Evolutionary conservation across 2,113 vertebrate genomes (phyloP).

Genomic region (Hucho hucho): DNA sequence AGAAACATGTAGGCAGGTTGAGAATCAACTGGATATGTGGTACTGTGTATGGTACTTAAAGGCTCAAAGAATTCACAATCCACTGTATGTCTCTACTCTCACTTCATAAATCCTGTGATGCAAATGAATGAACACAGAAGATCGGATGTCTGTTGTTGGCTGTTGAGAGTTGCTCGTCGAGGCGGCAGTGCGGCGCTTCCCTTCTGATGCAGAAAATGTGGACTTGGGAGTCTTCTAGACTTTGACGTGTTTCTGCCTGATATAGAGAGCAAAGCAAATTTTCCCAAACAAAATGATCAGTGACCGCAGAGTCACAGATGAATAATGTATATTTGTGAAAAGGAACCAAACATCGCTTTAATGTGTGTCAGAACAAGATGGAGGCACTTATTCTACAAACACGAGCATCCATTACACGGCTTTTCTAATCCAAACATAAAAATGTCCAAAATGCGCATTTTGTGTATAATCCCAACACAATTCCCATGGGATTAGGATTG

Average conservation of each 20-base stretch:
- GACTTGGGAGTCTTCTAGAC: slow-evolving; percentile 11
- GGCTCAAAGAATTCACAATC: slow-evolving; percentile 48
- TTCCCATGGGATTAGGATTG: slow-evolving; percentile 66
- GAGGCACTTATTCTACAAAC: slow-evolving; percentile 48
- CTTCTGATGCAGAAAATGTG: slow-evolving; percentile 40
- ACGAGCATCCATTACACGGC: slow-evolving; percentile 69
- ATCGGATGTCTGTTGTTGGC: slow-evolving; percentile 37
- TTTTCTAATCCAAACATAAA: slow-evolving; percentile 72
- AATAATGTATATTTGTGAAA: slow-evolving; percentile 55
- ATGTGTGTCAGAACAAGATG: slow-evolving; percentile 43
- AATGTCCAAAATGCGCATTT: slow-evolving; percentile 72
- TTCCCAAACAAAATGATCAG: slow-evolving; percentile 46
- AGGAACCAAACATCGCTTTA: slow-evolving; percentile 44
- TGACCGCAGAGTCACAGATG: slow-evolving; percentile 49
- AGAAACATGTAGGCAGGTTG: slow-evolving; percentile 16
- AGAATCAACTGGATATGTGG: background rate
- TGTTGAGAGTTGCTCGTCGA: slow-evolving; percentile 38
- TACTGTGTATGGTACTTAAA: slow-evolving; percentile 23
- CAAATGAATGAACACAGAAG: slow-evolving; percentile 44
- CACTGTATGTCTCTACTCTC: slow-evolving; percentile 26
- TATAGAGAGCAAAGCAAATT: slow-evolving; percentile 49
- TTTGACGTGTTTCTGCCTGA: slow-evolving; percentile 57
- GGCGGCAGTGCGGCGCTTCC: slow-evolving; percentile 27
- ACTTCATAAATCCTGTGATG: slow-evolving; percentile 37
- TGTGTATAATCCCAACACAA: slow-evolving; percentile 72